phyloP scores from a whole-genome alignment of 1,140 invertebrate genomes.

The Drosophila orosa region DNA sequence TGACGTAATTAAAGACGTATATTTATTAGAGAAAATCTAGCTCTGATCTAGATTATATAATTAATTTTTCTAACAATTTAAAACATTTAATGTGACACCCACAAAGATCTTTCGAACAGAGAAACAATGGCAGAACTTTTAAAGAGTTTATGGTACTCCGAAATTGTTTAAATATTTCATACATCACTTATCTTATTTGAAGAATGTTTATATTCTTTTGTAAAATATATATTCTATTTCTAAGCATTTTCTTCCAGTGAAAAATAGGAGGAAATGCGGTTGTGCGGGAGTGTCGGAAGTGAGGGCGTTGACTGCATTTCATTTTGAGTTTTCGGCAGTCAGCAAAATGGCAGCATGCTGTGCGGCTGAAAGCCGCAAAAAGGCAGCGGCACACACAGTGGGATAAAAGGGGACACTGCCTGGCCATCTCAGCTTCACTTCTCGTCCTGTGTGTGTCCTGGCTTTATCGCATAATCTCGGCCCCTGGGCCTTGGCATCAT shows the following conservation, averaged over 20 bases:
- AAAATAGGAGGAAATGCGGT: neutral
- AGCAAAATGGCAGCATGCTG: slow-evolving; percentile 70
- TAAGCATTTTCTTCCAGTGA: neutral
- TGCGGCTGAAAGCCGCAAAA: slow-evolving; percentile 49
- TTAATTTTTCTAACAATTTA: too few relatives aligned
- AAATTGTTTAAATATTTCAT: too few relatives aligned
- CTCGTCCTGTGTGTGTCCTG: neutral
- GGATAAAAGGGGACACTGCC: slow-evolving; percentile 7
- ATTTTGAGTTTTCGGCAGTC: slow-evolving; percentile 60
- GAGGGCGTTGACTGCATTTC: slow-evolving; percentile 66
- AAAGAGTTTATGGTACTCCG: neutral
- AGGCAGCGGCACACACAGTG: slow-evolving; percentile 6
- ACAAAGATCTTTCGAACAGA: too few relatives aligned
- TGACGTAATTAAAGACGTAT: too few relatives aligned
- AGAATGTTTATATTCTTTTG: too few relatives aligned
- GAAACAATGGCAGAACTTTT: too few relatives aligned
- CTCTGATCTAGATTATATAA: too few relatives aligned
- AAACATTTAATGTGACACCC: too few relatives aligned
- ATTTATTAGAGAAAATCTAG: too few relatives aligned
- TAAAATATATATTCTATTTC: neutral
- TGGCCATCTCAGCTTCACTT: slow-evolving; percentile 28
- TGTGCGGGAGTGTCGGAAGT: slow-evolving; percentile 28
- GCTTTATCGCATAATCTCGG: slow-evolving; percentile 71
- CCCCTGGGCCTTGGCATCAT: slow-evolving; percentile 43
- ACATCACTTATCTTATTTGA: neutral